Conservation (phyloP, 1,140 invertebrate genomes). For the Heliconius nattereri region DNA sequence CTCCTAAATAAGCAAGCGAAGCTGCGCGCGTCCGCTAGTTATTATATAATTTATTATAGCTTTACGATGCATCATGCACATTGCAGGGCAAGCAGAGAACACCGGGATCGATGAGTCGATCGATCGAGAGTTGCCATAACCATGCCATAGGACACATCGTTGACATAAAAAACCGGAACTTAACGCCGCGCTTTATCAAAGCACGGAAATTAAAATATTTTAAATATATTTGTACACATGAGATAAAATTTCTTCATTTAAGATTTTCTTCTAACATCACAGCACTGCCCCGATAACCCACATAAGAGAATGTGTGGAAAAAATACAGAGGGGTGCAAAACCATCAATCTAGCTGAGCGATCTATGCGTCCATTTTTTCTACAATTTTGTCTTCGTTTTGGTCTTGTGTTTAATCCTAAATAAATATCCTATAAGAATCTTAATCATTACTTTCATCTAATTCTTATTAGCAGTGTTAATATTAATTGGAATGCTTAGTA, state of each 20-base stretch:
- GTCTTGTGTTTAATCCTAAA: constrained; percentile 12
- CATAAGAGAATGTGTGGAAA: not conserved
- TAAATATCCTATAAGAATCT: not conserved
- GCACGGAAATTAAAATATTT: not conserved
- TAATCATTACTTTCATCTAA: not conserved
- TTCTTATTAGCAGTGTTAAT: no score
- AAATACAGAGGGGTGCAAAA: not conserved
- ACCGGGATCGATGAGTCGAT: no score
- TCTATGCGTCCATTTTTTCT: not conserved
- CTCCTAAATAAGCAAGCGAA: no score
- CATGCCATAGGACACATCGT: no score
- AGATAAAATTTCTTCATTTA: not conserved
- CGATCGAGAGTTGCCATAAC: no score
- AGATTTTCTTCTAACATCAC: constrained; percentile 1
- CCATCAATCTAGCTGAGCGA: constrained; percentile 13
- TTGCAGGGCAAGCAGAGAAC: no score
- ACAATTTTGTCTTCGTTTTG: constrained; percentile 3
- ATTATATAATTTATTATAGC: no score
- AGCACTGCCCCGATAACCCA: constrained; percentile 12
- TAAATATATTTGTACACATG: no score
- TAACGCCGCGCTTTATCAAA: not conserved
- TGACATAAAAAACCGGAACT: not conserved
- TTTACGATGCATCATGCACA: no score
- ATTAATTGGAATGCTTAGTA: no score
- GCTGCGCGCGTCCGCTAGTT: no score